Percentiles rank a stretch among this genome's conserved stretches.
Evolutionary conservation across 2,888 invertebrate species (phyloP).

Genomic region (Drosophila borborema): DNA sequence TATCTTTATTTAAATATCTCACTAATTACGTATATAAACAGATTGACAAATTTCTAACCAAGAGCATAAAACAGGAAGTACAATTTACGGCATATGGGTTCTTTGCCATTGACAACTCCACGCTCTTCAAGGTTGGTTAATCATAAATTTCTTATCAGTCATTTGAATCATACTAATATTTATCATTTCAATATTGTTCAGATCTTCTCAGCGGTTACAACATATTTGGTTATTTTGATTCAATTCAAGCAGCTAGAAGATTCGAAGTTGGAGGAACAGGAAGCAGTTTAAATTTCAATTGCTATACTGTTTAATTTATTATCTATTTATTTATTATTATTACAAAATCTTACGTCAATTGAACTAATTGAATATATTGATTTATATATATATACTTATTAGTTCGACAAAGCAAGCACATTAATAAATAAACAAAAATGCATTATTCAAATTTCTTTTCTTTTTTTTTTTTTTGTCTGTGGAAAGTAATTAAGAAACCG

Average conservation of each 20-base stretch:
- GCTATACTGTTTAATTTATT: slow-evolving; percentile 40
- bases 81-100: slow-evolving; percentile 85
- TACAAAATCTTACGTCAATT: slow-evolving; percentile 70
- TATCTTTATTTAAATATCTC: not conserved
- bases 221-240: slow-evolving; percentile 84
- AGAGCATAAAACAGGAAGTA: slow-evolving; percentile 84
- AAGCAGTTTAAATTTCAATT: slow-evolving; percentile 4
- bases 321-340: slow-evolving; percentile 53
- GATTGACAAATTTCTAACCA: slow-evolving; percentile 84
- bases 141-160: not conserved
- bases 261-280: slow-evolving; percentile 74
- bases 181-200: slow-evolving; percentile 33
- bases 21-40: slow-evolving; percentile 26
- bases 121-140: slow-evolving; percentile 82
- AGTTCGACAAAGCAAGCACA: slow-evolving; percentile 29
- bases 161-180: not conserved
- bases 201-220: slow-evolving; percentile 85
- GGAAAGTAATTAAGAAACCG: slow-evolving; percentile 61
- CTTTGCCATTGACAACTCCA: slow-evolving; percentile 84
- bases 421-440: slow-evolving; percentile 33
- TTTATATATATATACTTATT: slow-evolving; percentile 32
- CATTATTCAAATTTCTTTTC: slow-evolving; percentile 14
- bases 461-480: slow-evolving; percentile 15
- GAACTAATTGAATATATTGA: slow-evolving; percentile 59
- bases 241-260: slow-evolving; percentile 85